These are phyloP conservation scores for Metopolophium dirhodum DNA, from an alignment of 1,140 invertebrate species.

Conservation along the genomic window DNA sequence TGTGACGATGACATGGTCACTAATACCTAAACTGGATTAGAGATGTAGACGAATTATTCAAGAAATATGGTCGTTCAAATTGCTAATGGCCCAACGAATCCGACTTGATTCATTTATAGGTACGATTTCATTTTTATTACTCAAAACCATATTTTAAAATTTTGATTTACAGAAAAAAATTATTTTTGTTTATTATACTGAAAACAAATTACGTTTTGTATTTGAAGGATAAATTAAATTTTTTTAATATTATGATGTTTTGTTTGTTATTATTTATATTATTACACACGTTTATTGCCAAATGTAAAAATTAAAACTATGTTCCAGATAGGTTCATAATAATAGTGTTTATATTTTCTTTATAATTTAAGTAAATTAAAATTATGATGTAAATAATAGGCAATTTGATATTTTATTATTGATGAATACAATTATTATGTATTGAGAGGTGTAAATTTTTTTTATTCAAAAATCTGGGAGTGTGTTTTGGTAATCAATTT, in stretches of 20 bases:
- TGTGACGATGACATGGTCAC: not conserved
- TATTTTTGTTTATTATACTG: not conserved
- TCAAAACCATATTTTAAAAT: not conserved
- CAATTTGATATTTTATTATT: not conserved
- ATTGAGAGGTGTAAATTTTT: not conserved
- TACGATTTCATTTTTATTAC: not conserved
- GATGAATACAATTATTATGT: not conserved
- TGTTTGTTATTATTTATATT: not conserved
- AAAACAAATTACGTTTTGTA: not conserved
- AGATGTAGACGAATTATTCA: not conserved
- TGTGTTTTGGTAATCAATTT: not conserved
- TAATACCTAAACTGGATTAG: not conserved
- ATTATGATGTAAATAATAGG: not conserved
- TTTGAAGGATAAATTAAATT: not conserved
- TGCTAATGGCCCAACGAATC: conserved; percentile 2
- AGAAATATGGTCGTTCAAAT: not conserved
- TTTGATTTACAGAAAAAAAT: not conserved
- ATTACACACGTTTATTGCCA: not conserved
- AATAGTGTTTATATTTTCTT: not conserved
- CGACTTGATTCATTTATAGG: not conserved
- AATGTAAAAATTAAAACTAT: not conserved
- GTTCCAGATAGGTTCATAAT: not conserved
- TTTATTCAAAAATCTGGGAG: not conserved
- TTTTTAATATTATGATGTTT: not conserved
- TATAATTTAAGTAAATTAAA: not conserved